Percentiles rank a stretch among this genome's conserved stretches.
These are phyloP conservation scores for Pampus argenteus DNA, from an alignment of 2,797 vertebrate genomes.

Conservation along the genomic window DNA sequence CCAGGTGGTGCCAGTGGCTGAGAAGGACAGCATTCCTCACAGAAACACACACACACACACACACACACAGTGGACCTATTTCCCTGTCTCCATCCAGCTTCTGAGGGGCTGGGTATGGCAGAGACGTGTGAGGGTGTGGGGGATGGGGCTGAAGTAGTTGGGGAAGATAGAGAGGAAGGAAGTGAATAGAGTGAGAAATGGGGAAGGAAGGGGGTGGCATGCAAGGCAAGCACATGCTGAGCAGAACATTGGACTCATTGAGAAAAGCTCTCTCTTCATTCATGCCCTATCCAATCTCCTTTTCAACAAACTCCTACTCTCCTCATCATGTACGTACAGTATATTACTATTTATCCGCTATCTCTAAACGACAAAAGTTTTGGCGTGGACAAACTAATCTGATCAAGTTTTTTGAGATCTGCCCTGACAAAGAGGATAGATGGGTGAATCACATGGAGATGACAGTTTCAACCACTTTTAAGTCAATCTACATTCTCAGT, in stretches of 20 bases:
- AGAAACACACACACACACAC: conserved; percentile 31
- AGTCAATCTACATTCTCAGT: conserved; percentile 24
- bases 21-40: conserved; percentile 62
- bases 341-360: conserved; percentile 6
- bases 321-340: conserved; percentile 61
- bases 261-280: conserved; percentile 81
- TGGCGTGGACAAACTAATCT: neutral
- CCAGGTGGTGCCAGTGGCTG: conserved; percentile 75
- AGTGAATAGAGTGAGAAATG: conserved; percentile 82
- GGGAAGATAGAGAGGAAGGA: conserved; percentile 78
- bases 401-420: neutral
- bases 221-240: conserved; percentile 85
- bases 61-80: conserved; percentile 56
- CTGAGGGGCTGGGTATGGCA: conserved; percentile 70
- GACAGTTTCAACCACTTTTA: conserved; percentile 4
- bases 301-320: conserved; percentile 45
- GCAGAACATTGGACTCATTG: conserved; percentile 85
- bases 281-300: conserved; percentile 64
- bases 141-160: conserved; percentile 77
- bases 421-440: neutral
- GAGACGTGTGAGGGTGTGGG: conserved; percentile 76
- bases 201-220: conserved; percentile 71
- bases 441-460: conserved; percentile 3
- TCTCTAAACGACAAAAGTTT: conserved; percentile 1
- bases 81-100: conserved; percentile 71